These are phyloP conservation scores for Falco berigora DNA, from an alignment of 2,797 vertebrate genomes.

Conservation along the genomic window DNA sequence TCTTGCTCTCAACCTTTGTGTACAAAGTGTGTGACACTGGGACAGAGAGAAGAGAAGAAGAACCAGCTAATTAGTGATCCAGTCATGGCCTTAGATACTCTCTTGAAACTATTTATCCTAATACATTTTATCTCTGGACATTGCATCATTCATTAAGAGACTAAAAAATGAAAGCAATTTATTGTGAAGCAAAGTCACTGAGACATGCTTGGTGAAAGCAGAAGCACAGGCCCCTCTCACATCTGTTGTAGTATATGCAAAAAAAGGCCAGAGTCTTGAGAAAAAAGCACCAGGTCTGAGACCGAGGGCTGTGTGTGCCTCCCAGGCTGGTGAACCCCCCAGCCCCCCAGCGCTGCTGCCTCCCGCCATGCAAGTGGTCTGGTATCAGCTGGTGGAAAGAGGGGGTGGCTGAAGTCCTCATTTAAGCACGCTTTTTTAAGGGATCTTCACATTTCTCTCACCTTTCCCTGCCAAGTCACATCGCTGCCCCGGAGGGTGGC, in stretches of 20 bases:
- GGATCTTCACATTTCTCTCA: neutral
- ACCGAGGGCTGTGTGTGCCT: neutral
- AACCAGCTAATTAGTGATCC: neutral
- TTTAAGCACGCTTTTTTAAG: neutral
- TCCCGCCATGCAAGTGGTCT: accelerated
- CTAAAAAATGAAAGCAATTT: neutral
- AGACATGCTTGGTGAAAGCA: neutral
- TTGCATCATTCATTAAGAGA: neutral
- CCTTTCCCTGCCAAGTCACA: neutral
- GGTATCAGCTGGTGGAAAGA: neutral
- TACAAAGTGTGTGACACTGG: neutral
- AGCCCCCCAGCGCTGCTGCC: neutral
- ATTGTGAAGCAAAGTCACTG: neutral
- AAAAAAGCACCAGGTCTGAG: neutral
- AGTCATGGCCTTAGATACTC: neutral
- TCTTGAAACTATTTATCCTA: neutral
- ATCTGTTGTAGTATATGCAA: neutral
- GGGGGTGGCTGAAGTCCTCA: neutral
- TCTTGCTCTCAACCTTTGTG: neutral
- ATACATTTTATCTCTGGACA: neutral
- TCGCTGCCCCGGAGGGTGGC: accelerated
- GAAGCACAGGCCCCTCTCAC: neutral
- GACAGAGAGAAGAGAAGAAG: neutral
- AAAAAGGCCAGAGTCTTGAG: neutral
- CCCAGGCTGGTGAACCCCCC: neutral